Evolutionary conservation across 1,140 invertebrate genomes (phyloP).

Genomic region (Pissodes strobi): DNA sequence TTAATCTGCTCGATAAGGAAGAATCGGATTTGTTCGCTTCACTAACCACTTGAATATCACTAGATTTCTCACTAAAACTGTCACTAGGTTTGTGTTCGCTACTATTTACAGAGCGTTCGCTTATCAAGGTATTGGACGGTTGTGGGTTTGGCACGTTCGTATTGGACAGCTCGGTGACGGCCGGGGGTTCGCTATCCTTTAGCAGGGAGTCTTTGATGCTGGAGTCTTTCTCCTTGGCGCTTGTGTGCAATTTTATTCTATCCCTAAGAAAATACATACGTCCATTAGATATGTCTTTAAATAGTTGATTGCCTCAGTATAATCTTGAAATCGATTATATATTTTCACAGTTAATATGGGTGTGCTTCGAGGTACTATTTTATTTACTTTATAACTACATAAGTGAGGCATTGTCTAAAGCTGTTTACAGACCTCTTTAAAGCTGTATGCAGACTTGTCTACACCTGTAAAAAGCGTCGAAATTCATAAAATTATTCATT

Average conservation of each 20-base stretch:
- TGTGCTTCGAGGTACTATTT: too few species aligned
- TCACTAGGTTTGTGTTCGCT: constrained; percentile 2
- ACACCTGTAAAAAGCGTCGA: too few species aligned
- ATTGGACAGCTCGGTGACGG: constrained; percentile 7
- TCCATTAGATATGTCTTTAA: too few species aligned
- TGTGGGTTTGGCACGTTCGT: constrained; percentile 9
- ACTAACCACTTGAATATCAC: constrained; percentile 10
- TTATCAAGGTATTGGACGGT: constrained; percentile 38
- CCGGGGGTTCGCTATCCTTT: constrained; percentile 36
- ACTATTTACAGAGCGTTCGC: constrained; percentile 7
- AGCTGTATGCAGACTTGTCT: too few species aligned
- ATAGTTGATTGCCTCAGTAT: too few species aligned
- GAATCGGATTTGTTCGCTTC: neutral
- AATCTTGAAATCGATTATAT: too few species aligned
- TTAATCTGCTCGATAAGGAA: constrained; percentile 2
- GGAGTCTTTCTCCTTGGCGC: constrained; percentile 41
- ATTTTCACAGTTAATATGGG: too few species aligned
- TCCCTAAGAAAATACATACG: constrained; percentile 33
- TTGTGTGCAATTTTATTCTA: constrained; percentile 44
- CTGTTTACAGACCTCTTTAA: too few species aligned
- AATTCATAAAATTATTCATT: too few species aligned
- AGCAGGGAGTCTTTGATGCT: constrained; percentile 39
- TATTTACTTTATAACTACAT: too few species aligned
- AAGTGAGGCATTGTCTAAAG: too few species aligned
- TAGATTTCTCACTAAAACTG: constrained; percentile 18